Percentiles rank a stretch among this genome's conserved stretches.
Conservation (phyloP, 2,797 vertebrate species). For the Chiroxiphia lanceolata region DNA sequence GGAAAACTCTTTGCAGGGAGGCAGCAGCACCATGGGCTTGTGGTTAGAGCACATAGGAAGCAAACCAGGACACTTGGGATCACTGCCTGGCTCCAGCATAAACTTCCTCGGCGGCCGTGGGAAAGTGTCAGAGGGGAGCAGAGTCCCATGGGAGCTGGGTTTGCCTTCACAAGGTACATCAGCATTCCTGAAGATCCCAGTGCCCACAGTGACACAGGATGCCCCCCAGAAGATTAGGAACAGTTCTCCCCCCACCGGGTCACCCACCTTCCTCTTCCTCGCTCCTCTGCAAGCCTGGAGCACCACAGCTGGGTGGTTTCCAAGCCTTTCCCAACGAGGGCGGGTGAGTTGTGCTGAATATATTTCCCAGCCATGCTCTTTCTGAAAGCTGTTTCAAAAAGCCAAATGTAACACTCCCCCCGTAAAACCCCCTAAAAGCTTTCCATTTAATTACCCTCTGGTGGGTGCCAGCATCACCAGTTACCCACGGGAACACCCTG, state of each 20-base stretch:
- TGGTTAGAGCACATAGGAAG: background rate
- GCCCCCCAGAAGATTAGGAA: background rate
- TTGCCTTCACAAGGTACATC: rapidly evolving
- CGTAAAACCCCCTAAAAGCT: background rate
- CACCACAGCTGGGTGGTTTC: background rate
- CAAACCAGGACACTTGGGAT: background rate
- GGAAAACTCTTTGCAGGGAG: background rate
- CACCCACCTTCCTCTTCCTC: background rate
- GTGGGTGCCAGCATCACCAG: background rate
- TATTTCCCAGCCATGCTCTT: background rate
- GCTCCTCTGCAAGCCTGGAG: background rate
- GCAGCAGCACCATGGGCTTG: background rate
- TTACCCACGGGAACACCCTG: background rate
- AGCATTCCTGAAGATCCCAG: background rate
- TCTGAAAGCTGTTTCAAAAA: background rate
- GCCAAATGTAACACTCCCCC: background rate
- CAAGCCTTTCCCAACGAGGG: background rate
- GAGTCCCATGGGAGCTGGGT: background rate
- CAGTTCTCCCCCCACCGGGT: background rate
- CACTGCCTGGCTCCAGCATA: background rate
- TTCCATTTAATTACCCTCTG: background rate
- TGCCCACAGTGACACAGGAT: background rate
- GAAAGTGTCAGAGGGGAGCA: background rate
- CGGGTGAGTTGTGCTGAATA: background rate
- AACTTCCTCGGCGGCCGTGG: background rate